A percentile compares a stretch with the other conserved stretches of the same genome.
Conservation (phyloP, 2,113 vertebrate species). For the Nestor notabilis region DNA sequence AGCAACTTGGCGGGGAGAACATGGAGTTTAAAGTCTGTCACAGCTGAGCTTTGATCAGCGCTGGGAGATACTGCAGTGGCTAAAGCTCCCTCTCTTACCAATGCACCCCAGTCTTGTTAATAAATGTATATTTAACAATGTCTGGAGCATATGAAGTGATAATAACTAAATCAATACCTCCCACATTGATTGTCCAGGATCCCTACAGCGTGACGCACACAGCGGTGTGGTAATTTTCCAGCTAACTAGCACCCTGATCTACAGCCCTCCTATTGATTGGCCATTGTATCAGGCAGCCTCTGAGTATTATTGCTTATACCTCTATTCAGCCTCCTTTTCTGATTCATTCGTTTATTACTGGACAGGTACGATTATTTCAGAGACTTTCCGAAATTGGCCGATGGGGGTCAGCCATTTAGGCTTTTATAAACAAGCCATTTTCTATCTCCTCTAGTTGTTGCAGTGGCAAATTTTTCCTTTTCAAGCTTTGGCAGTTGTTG, state of each 20-base stretch:
- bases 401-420: constrained; percentile 33
- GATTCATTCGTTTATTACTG: constrained; percentile 73
- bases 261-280: constrained; percentile 76
- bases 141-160: constrained; percentile 78
- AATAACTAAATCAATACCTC: constrained; percentile 80
- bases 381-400: constrained; percentile 47
- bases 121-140: constrained; percentile 82
- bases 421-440: constrained; percentile 62
- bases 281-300: constrained; percentile 71
- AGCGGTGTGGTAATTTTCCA: constrained; percentile 73
- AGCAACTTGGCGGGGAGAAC: background rate
- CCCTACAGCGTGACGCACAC: constrained; percentile 73
- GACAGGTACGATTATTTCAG: constrained; percentile 63
- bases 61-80: background rate
- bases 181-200: constrained; percentile 78
- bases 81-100: constrained; percentile 49
- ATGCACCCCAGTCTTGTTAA: constrained; percentile 69
- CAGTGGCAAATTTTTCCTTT: constrained; percentile 2
- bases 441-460: constrained; percentile 11
- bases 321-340: constrained; percentile 67
- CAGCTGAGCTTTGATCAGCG: constrained; percentile 4
- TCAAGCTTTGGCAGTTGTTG: background rate
- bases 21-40: background rate
- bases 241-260: constrained; percentile 78
- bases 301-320: constrained; percentile 69